These are phyloP conservation scores for Heliothis virescens DNA, from an alignment of 1,140 invertebrate genomes.

Conservation along the genomic window DNA sequence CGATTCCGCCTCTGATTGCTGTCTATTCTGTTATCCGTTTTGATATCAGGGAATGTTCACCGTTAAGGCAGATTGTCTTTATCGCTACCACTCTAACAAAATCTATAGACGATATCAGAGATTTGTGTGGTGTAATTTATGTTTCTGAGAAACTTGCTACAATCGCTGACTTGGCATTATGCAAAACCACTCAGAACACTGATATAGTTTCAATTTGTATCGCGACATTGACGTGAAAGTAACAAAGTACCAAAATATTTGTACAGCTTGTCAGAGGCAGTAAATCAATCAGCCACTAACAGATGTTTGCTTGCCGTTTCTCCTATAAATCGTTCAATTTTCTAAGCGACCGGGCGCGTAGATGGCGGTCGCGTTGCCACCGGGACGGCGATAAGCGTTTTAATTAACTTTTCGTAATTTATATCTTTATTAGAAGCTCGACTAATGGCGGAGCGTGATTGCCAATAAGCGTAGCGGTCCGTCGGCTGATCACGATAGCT, in stretches of 20 bases:
- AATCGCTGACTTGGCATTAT: constrained; percentile 39
- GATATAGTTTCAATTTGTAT: constrained; percentile 43
- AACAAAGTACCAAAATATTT: constrained; percentile 49
- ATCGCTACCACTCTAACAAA: constrained; percentile 23
- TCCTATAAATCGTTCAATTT: constrained; percentile 75
- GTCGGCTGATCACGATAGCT: constrained; percentile 66
- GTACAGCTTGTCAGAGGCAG: constrained; percentile 33
- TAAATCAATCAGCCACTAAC: constrained; percentile 57
- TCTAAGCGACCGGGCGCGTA: constrained; percentile 59
- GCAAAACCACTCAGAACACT: constrained; percentile 17
- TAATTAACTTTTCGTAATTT: constrained; percentile 84
- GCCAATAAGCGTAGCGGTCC: constrained; percentile 62
- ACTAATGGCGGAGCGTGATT: constrained; percentile 75
- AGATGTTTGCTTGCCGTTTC: constrained; percentile 61
- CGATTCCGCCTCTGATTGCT: constrained; percentile 39
- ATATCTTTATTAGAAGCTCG: constrained; percentile 80
- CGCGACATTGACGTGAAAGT: constrained; percentile 42
- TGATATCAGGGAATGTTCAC: constrained; percentile 39
- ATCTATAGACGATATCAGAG: constrained; percentile 24
- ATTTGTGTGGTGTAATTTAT: constrained; percentile 35
- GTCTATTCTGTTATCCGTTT: constrained; percentile 40
- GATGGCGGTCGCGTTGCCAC: constrained; percentile 56
- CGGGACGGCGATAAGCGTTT: constrained; percentile 71
- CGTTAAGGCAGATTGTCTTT: constrained; percentile 45
- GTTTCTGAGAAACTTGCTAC: constrained; percentile 21